These are phyloP conservation scores for Cylloceria caligata DNA, from an alignment of 2,888 invertebrate genomes.

Conservation along the genomic window DNA sequence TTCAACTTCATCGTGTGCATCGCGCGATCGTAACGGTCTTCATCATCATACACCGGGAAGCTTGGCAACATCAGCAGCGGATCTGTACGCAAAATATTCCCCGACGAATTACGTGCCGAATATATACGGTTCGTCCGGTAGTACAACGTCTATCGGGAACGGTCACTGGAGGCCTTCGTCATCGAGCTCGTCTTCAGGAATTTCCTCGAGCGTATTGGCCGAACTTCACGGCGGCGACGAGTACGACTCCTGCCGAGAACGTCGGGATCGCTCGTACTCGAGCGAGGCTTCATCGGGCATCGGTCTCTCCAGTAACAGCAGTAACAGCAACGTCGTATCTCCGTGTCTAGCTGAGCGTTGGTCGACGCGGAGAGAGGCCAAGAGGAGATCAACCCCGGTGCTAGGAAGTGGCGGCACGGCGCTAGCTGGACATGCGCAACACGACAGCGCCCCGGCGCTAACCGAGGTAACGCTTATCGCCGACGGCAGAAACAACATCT, in stretches of 20 bases:
- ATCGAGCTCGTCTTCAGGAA: conserved; percentile 64
- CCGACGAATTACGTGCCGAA: conserved; percentile 90
- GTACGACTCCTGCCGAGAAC: conserved; percentile 57
- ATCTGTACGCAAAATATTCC: conserved; percentile 91
- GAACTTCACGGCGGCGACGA: conserved; percentile 77
- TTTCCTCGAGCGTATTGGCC: conserved; percentile 58
- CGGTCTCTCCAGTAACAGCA: conserved; percentile 12
- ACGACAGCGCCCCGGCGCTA: conserved; percentile 72
- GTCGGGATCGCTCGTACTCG: conserved; percentile 66
- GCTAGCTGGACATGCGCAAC: conserved; percentile 75
- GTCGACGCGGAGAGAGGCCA: conserved; percentile 61
- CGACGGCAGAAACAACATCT: conserved; percentile 64
- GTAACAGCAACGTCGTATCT: conserved; percentile 14
- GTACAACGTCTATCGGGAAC: conserved; percentile 58
- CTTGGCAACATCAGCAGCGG: conserved; percentile 85
- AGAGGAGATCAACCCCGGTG: conserved; percentile 72
- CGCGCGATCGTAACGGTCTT: conserved; percentile 71
- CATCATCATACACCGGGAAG: conserved; percentile 57
- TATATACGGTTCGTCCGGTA: conserved; percentile 79
- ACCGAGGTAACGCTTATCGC: conserved; percentile 77
- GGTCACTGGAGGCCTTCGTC: conserved; percentile 71
- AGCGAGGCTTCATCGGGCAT: conserved; percentile 57
- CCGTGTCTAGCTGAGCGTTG: conserved; percentile 44
- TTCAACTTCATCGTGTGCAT: conserved; percentile 66
- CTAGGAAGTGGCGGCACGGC: conserved; percentile 69